These are phyloP conservation scores for Lamprotornis superbus DNA, from an alignment of 2,113 vertebrate genomes.

Conservation along the genomic window DNA sequence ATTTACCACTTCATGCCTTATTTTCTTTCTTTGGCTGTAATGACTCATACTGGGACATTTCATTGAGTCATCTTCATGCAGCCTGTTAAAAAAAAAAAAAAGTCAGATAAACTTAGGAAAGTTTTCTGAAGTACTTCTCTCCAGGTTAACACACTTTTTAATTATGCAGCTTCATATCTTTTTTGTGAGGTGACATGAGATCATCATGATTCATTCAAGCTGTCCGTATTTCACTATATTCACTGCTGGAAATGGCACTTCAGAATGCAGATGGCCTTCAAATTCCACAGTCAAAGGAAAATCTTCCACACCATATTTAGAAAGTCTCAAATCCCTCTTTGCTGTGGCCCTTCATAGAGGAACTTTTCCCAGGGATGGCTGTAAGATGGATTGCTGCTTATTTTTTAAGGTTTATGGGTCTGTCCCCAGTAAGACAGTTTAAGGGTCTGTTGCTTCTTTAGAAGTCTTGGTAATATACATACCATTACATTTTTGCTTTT, in stretches of 20 bases:
- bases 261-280: not conserved
- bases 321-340: not conserved
- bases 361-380: not conserved
- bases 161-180: not conserved
- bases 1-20: not conserved
- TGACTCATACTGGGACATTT: not conserved
- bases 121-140: not conserved
- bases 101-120: not conserved
- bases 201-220: not conserved
- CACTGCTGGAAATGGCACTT: not conserved
- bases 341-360: not conserved
- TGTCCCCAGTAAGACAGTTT: not conserved
- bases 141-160: not conserved
- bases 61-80: not conserved
- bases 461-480: not conserved
- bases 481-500: not conserved
- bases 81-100: not conserved
- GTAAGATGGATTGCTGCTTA: not conserved
- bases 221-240: not conserved
- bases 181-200: not conserved
- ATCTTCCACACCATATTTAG: fast-evolving
- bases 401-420: not conserved
- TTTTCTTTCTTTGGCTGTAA: not conserved
- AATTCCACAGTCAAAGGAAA: not conserved
- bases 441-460: not conserved